Conservation (phyloP, 64 coral and sea anemone genomes). For the Montipora foliosa region DNA sequence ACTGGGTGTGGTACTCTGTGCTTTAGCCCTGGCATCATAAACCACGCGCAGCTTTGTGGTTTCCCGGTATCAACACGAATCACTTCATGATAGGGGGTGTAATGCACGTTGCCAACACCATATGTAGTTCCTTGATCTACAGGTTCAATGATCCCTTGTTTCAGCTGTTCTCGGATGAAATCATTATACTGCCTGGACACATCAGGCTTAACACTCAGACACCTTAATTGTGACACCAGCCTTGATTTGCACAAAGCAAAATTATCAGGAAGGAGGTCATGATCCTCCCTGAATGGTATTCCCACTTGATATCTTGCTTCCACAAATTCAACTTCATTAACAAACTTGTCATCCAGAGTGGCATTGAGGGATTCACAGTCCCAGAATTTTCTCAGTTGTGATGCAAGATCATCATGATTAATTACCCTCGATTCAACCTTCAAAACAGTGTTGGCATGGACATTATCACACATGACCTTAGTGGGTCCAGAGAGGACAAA, state of each 20-base stretch:
- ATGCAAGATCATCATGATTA: not conserved
- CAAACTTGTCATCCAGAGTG: conserved; percentile 37
- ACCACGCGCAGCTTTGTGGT: conserved; percentile 36
- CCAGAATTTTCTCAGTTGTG: not conserved
- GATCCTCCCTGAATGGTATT: conserved; percentile 59
- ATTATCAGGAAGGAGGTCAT: conserved; percentile 64
- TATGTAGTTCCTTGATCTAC: too few species aligned
- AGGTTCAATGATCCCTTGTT: too few species aligned
- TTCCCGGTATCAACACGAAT: conserved; percentile 25
- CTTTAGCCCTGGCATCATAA: not conserved
- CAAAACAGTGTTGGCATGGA: conserved; percentile 18
- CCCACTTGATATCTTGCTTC: conserved; percentile 38
- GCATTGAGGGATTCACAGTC: conserved; percentile 30
- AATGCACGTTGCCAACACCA: too few species aligned
- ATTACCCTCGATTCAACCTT: not conserved
- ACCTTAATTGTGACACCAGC: not conserved
- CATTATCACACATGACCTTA: too few species aligned
- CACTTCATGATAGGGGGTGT: not conserved
- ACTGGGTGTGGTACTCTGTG: too few species aligned
- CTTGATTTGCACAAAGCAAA: conserved; percentile 4
- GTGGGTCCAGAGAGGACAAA: too few species aligned
- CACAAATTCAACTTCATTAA: conserved; percentile 37
- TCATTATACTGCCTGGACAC: conserved; percentile 25
- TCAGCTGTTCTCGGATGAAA: too few species aligned
- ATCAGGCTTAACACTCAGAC: not conserved